Conservation (phyloP, 2,113 vertebrate genomes). For the Benitochromis conjunctus region DNA sequence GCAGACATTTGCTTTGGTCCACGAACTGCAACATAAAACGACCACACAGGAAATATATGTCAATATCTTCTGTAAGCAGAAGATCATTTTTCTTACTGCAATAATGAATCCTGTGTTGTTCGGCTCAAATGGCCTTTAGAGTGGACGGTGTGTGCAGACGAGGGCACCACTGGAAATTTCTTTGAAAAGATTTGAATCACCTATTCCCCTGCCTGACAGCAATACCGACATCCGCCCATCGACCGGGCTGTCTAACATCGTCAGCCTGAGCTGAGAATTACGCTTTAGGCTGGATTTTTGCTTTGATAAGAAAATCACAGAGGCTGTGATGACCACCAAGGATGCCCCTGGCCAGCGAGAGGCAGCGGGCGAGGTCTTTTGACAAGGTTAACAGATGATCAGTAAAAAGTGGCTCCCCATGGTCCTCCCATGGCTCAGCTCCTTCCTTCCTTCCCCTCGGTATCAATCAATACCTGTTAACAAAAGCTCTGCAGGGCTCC, state of each 20-base stretch:
- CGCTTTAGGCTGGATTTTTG: not conserved
- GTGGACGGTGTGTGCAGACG: not conserved
- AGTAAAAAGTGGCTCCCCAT: constrained; percentile 43
- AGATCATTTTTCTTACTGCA: not conserved
- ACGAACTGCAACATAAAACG: not conserved
- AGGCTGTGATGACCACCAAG: constrained; percentile 1
- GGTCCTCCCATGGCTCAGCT: not conserved
- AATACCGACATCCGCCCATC: not conserved
- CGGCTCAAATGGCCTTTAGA: not conserved
- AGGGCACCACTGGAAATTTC: not conserved
- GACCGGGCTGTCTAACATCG: not conserved
- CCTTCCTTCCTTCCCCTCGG: constrained; percentile 1
- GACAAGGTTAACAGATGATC: constrained; percentile 63
- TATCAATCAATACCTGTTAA: constrained; percentile 67
- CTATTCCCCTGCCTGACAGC: not conserved
- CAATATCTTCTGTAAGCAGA: not conserved
- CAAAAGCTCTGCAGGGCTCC: constrained; percentile 52
- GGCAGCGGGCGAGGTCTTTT: not conserved
- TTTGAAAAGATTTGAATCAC: not conserved
- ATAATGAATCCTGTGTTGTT: not conserved
- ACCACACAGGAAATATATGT: not conserved
- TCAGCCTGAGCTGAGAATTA: not conserved
- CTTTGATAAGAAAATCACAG: constrained; percentile 32
- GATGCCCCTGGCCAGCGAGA: not conserved
- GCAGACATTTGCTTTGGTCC: not conserved